Base-by-base conservation (phyloP, 2,113 vertebrate genomes). In the Pangasianodon gigas region DNA sequence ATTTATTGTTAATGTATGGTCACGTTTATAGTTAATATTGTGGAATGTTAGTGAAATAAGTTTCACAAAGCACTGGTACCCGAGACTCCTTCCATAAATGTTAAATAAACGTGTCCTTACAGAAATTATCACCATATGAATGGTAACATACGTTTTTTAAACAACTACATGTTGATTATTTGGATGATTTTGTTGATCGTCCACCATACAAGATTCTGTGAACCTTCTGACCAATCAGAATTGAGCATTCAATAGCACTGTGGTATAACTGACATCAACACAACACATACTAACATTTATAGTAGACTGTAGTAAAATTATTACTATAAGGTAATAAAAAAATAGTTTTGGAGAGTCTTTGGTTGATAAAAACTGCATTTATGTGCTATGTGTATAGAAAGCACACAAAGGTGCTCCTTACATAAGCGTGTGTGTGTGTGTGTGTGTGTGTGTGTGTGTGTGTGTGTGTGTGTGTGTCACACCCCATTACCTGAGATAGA, bases 401-500 rank as follows among this genome's bases (percentile, higher is more conserved):
- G 85, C 80, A 82, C 58, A 82, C 14, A 93, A 67, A 74, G 44
- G 54, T 90, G 14, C 29, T 81, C 29, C 48, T 52, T 84, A 81
- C 16, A 19, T 54, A 80, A 51, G 77, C 10, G 58, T 60, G 37
- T 71, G 75, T 37, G 88, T 60, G 48, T 74, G 79, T 87, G 89
- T 80, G 74, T 86, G 88, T 86, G 88, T 86, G 83, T 80, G 71
- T 79, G 83, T 89, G 88, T 80, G 74, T 87, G 60, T 71, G 89
- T 87, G 85, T 74, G 89, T 84, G 67, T 44, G 54, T 85, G 58
- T 65, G 62, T 65, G 77, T 71, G 84, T 60, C 93, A 90, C 94
- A 95, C 95, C 95, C 95, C 95, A 95, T 96, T 95, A 95, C 96
- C 95, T 95, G 93, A 95, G 95, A 96, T 94, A 95, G 95, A 95